Base-by-base conservation (phyloP, 2,797 vertebrate species). In the Meda fulgida region DNA sequence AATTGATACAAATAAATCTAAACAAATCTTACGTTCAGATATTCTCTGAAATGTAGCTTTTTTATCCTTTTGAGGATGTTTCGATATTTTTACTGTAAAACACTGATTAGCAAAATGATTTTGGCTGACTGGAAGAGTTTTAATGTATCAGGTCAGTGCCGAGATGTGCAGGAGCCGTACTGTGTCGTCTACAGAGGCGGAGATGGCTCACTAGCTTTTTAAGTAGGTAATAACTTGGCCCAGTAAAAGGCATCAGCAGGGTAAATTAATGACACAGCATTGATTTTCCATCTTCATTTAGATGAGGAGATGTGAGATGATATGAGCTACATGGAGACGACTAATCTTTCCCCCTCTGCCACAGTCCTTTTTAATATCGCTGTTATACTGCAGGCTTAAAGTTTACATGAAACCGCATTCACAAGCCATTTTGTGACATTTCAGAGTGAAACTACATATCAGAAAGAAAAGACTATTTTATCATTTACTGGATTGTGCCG, bases 221-320 rank as follows among this genome's bases (percentile, higher is more conserved):
- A 94, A 95, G 94, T 93, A 94, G 94, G 93, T 94, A 95, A 95
- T 94, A 94, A 94, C 94, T 93, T 92, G 89, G 91, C 94, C 94
- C 95, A 94, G 94, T 94, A 94, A 92, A 94, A 94, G 92, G 93
- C 93, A 94, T 94, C 93, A 93, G 93, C 87, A 71, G 75, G 91
- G 92, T 78, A 89, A 93, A 95, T 94, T 93, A 95, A 91, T 89
- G 92, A 92, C 92, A 86, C 88, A 86, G 92, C 87, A 92, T 80
- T 89, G 91, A 93, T 92, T 95, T 95, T 96, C 94, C 92, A 94
- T 95, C 93, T 94, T 95, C 94, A 94, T 92, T 87, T 91, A 93
- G 91, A 95, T 94, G 94, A 95, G 86, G 91, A 93, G 90, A 93
- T 92, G 92, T 92, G 94, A 95, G 92, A 93, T 93, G 85, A 89